These are phyloP conservation scores for Podabrus alpinus DNA, from an alignment of 2,888 invertebrate genomes.

Conservation along the genomic window DNA sequence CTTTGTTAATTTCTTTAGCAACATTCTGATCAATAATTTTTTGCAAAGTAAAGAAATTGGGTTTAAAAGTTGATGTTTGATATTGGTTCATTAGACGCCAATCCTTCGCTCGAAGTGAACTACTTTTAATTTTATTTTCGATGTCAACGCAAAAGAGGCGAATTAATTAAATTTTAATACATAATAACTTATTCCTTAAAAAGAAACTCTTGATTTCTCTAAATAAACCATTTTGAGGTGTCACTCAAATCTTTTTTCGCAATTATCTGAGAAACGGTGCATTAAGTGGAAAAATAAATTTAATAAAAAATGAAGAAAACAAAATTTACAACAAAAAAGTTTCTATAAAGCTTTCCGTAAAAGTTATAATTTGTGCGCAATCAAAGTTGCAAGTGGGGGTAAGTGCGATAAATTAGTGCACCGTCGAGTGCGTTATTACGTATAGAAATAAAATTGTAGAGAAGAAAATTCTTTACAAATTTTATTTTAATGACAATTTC, in stretches of 20 bases:
- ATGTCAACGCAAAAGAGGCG: too few species aligned
- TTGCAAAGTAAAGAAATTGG: neutral
- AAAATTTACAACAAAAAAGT: neutral
- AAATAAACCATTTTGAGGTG: neutral
- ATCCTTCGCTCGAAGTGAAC: too few species aligned
- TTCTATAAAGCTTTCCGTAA: neutral
- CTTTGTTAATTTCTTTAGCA: neutral
- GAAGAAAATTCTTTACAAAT: too few species aligned
- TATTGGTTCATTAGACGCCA: too few species aligned
- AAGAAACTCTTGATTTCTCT: neutral
- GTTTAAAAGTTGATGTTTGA: too few species aligned
- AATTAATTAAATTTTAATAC: too few species aligned
- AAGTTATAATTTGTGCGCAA: neutral
- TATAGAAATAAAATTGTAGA: neutral
- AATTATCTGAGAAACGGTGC: neutral
- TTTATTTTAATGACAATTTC: too few species aligned
- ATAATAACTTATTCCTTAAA: neutral
- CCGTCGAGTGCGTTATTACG: too few species aligned
- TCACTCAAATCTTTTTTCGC: neutral
- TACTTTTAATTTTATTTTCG: too few species aligned
- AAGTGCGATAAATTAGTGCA: neutral
- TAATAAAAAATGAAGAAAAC: neutral
- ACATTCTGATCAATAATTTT: neutral
- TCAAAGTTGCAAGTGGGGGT: neutral
- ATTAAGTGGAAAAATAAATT: neutral